phyloP scores from a whole-genome alignment of 2,888 invertebrate species.

The Gastracanthus pulcherrimus region DNA sequence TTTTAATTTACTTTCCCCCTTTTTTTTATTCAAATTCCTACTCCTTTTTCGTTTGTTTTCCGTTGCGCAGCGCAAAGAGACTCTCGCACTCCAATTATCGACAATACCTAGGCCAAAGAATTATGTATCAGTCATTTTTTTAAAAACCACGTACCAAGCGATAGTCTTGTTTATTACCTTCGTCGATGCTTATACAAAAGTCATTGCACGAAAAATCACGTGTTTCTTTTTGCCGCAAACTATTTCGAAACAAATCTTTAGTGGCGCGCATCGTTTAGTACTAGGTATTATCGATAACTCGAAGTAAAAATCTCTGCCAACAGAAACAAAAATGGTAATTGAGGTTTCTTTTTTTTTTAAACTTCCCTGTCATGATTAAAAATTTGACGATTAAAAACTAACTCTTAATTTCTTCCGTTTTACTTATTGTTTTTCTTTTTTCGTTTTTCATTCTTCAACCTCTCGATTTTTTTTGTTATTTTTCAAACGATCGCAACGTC shows the following conservation, averaged over 20 bases:
- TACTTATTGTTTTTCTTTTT: conserved; percentile 17
- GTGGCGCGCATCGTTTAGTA: conserved; percentile 18
- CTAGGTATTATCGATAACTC: conserved; percentile 51
- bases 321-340: conserved; percentile 33
- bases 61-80: conserved; percentile 18
- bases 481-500: conserved; percentile 18
- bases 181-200: not conserved
- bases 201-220: conserved; percentile 15
- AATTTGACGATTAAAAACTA: conserved; percentile 20
- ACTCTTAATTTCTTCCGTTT: conserved; percentile 5
- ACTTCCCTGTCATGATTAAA: conserved; percentile 27
- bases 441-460: conserved; percentile 45
- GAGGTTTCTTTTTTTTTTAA: conserved; percentile 28
- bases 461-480: conserved; percentile 22
- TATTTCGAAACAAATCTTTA: conserved; percentile 2
- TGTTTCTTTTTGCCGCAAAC: conserved; percentile 10
- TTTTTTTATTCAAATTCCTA: not conserved
- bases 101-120: conserved; percentile 38
- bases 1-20: not conserved
- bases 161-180: conserved; percentile 20
- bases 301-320: conserved; percentile 38
- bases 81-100: conserved; percentile 31
- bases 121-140: conserved; percentile 37
- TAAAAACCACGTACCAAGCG: not conserved
- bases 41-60: conserved; percentile 15